Evolutionary conservation across 2,888 invertebrate species (phyloP).

Genomic region (Acanthosoma haemorrhoidale): DNA sequence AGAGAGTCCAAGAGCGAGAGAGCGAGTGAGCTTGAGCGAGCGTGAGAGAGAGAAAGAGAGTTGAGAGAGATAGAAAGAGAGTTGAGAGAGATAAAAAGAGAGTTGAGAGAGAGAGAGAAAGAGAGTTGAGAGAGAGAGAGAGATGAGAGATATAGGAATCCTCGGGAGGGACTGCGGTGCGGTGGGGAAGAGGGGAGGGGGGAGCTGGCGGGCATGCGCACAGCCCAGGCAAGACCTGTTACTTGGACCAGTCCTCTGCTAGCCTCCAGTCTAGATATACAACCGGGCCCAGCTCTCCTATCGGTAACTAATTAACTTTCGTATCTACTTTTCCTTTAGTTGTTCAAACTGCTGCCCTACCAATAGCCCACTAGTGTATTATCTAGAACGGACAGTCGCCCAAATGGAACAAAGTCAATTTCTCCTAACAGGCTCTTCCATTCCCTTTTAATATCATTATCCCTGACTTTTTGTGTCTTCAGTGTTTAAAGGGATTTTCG

Average conservation of each 20-base stretch:
- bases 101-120: too few species aligned
- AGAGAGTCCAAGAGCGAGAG: too few species aligned
- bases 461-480: neutral
- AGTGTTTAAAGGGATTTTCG: too few species aligned
- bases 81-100: neutral
- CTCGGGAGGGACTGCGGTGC: too few species aligned
- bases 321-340: too few species aligned
- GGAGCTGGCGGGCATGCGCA: neutral
- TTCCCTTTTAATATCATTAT: neutral
- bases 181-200: neutral
- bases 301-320: constrained; percentile 10
- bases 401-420: constrained; percentile 1
- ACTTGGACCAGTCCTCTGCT: constrained; percentile 2
- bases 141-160: constrained; percentile 15
- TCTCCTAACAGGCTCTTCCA: neutral
- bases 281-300: neutral
- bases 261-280: neutral
- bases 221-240: neutral
- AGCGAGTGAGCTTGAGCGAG: neutral
- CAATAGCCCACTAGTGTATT: too few species aligned
- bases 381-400: neutral
- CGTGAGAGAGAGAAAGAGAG: neutral
- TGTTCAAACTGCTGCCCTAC: too few species aligned
- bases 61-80: neutral
- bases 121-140: constrained; percentile 4